Percentiles rank a stretch among this genome's conserved stretches.
These are phyloP conservation scores for Blastomussa wellsi DNA, from an alignment of 92 coral and sea anemone species.

Conservation along the genomic window DNA sequence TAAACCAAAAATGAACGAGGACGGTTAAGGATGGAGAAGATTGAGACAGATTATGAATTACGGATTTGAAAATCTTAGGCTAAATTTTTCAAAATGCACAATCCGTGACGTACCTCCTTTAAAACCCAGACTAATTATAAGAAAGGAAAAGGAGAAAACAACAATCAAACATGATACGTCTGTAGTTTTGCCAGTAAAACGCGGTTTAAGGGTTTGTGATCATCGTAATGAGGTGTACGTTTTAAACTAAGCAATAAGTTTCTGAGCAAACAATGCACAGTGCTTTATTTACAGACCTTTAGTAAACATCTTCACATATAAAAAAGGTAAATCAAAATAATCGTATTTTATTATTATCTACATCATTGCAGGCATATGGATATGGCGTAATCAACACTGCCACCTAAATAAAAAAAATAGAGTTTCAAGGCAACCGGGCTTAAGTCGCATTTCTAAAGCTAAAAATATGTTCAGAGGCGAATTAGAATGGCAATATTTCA, in stretches of 20 bases:
- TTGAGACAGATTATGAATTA: no score
- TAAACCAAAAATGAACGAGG: no score
- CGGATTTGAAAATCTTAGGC: no score
- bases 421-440: not conserved
- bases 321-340: not conserved
- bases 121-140: no score
- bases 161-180: not conserved
- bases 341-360: not conserved
- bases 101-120: no score
- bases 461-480: not conserved
- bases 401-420: not conserved
- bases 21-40: no score
- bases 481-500: not conserved
- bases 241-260: not conserved
- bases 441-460: not conserved
- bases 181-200: not conserved
- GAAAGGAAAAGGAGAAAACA: no score
- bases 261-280: not conserved
- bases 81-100: no score
- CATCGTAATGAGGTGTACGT: not conserved
- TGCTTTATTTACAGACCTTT: not conserved
- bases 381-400: not conserved
- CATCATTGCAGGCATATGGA: not conserved
- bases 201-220: not conserved
- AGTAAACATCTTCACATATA: not conserved